Conservation (phyloP, 2,797 vertebrate genomes). For the Ctenopoma kingsleyae region DNA sequence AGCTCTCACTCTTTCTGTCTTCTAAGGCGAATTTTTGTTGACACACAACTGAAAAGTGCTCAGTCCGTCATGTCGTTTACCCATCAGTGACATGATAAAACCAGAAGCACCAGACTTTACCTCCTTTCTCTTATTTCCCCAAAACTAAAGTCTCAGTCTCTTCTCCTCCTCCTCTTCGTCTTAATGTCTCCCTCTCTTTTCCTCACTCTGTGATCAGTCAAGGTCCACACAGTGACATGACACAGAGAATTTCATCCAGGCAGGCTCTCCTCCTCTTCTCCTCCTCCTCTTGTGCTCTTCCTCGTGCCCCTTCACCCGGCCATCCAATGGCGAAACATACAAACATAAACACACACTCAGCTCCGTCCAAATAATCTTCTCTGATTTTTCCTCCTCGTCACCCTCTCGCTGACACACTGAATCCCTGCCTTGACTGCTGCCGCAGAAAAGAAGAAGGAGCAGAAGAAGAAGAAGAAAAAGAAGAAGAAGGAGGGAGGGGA, state of each 20-base stretch:
- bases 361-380: constrained; percentile 64
- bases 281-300: constrained; percentile 38
- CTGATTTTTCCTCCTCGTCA: constrained; percentile 64
- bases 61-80: constrained; percentile 55
- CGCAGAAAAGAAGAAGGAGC: constrained; percentile 66
- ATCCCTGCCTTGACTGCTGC: constrained; percentile 74
- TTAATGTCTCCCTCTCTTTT: constrained; percentile 49
- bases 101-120: constrained; percentile 56
- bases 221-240: constrained; percentile 79
- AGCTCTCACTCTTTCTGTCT: constrained; percentile 37
- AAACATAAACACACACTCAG: constrained; percentile 72
- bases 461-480: constrained; percentile 31
- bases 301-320: constrained; percentile 72
- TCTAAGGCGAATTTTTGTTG: constrained; percentile 56
- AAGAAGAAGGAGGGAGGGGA: constrained; percentile 26
- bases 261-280: constrained; percentile 54
- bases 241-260: constrained; percentile 75
- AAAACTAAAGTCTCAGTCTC: constrained; percentile 68
- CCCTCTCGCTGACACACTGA: constrained; percentile 69
- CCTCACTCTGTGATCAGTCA: constrained; percentile 74
- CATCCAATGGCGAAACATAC: constrained; percentile 67
- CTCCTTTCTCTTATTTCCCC: constrained; percentile 59
- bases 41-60: constrained; percentile 56
- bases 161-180: constrained; percentile 44
- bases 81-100: constrained; percentile 69